phyloP scores from a whole-genome alignment of 2,797 vertebrate species.

The Dicrostonyx torquatus region DNA sequence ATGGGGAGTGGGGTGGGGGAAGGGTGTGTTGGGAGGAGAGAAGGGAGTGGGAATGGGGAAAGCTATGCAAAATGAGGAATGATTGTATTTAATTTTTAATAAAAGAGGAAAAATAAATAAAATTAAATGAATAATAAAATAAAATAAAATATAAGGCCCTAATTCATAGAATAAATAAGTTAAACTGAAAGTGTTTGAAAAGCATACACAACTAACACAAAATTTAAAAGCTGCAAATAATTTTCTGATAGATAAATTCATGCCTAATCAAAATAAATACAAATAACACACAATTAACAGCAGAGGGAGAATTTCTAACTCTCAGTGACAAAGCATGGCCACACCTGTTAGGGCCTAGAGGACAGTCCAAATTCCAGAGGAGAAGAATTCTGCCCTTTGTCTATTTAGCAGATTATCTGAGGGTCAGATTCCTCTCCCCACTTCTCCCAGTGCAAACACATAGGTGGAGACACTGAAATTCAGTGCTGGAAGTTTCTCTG shows the following conservation, averaged over 20 bases:
- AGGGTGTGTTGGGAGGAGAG: too few species aligned
- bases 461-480: background rate
- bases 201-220: background rate
- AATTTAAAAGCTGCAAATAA: conserved; percentile 17
- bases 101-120: background rate
- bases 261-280: background rate
- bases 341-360: background rate
- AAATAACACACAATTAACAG: background rate
- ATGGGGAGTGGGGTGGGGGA: too few species aligned
- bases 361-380: conserved; percentile 44
- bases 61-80: too few species aligned
- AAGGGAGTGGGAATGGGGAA: too few species aligned
- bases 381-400: background rate
- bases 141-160: background rate
- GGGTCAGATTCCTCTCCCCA: background rate
- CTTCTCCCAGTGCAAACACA: background rate
- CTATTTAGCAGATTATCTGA: conserved; percentile 58
- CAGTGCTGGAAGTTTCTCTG: background rate
- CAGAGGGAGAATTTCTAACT: background rate
- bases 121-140: background rate
- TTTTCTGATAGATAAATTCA: conserved; percentile 32
- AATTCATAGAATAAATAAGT: conserved; percentile 4
- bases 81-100: too few species aligned
- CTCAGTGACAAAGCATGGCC: background rate
- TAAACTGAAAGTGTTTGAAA: background rate